phyloP scores from a whole-genome alignment of 1,140 invertebrate species.

The Leptinotarsa lineolata region DNA sequence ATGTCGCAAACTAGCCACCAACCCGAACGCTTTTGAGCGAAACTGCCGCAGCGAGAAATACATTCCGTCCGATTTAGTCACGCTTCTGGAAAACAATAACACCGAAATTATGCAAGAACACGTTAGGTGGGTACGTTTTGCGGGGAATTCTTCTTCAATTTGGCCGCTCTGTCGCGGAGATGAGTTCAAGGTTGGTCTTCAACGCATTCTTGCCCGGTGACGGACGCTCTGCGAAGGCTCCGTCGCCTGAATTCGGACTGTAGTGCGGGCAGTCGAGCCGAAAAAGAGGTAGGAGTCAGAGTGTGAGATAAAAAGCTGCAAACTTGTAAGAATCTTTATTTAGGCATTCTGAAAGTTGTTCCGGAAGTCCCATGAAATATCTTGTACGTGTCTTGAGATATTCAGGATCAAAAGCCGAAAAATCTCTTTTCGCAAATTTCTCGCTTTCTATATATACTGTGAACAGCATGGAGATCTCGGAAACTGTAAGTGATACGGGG shows the following conservation, averaged over 20 bases:
- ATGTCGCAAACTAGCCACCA: conserved; percentile 1
- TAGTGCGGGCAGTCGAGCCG: no score
- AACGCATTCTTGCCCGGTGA: conserved; percentile 1
- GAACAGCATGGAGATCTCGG: no score
- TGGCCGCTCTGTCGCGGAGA: conserved; percentile 6
- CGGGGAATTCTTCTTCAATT: conserved; percentile 2
- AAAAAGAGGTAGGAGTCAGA: no score
- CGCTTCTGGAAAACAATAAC: background rate
- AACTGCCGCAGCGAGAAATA: background rate
- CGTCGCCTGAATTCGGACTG: background rate
- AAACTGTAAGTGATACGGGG: no score
- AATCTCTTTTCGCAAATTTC: no score
- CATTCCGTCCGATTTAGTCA: background rate
- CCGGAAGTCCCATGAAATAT: no score
- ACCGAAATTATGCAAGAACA: conserved; percentile 3
- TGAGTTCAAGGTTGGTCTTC: conserved; percentile 2
- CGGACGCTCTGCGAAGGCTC: background rate
- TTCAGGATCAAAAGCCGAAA: no score
- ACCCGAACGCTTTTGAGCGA: conserved; percentile 4
- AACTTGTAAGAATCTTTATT: no score
- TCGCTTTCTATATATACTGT: no score
- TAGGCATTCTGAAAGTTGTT: no score
- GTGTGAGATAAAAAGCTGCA: no score
- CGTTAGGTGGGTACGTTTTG: background rate
- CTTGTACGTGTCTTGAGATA: no score